Conservation (phyloP, 2,797 vertebrate species). For the Apogon hyalosoma region DNA sequence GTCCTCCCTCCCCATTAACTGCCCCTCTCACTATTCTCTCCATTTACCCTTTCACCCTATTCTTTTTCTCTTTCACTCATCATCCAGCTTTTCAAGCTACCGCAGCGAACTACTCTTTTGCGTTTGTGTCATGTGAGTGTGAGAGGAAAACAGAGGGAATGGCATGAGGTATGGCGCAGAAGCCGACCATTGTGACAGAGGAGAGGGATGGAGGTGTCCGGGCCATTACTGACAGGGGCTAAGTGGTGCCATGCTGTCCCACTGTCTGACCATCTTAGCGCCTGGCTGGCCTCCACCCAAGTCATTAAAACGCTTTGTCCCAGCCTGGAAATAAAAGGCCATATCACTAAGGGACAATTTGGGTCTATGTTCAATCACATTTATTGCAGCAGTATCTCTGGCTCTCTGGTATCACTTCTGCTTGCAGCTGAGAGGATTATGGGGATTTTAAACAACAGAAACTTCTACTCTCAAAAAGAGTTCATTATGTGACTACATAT, state of each 20-base stretch:
- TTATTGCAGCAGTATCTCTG: conserved; percentile 64
- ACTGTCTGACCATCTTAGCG: conserved; percentile 62
- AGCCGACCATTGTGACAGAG: conserved; percentile 37
- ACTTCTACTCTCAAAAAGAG: conserved; percentile 16
- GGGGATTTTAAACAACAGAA: conserved; percentile 24
- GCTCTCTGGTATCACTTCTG: conserved; percentile 49
- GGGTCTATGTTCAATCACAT: conserved; percentile 59
- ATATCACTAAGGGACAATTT: conserved; percentile 70
- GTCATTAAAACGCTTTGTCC: conserved; percentile 77
- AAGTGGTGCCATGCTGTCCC: conserved; percentile 76
- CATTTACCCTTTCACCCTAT: conserved; percentile 53
- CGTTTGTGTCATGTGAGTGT: conserved; percentile 26
- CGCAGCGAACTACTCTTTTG: conserved; percentile 7
- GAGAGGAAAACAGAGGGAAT: conserved; percentile 11
- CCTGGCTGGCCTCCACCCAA: conserved; percentile 74
- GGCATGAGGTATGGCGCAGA: conserved; percentile 33
- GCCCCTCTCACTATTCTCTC: conserved; percentile 26
- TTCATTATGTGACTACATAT: conserved; percentile 15
- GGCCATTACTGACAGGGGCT: conserved; percentile 74
- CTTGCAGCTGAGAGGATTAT: conserved; percentile 39
- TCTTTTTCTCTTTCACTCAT: conserved; percentile 25
- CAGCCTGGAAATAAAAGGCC: conserved; percentile 73
- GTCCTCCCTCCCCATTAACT: conserved; percentile 52
- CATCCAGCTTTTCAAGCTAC: neutral
- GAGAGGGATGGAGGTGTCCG: conserved; percentile 63